Conservation (phyloP, 2,113 vertebrate species). For the Datnioides undecimradiatus region DNA sequence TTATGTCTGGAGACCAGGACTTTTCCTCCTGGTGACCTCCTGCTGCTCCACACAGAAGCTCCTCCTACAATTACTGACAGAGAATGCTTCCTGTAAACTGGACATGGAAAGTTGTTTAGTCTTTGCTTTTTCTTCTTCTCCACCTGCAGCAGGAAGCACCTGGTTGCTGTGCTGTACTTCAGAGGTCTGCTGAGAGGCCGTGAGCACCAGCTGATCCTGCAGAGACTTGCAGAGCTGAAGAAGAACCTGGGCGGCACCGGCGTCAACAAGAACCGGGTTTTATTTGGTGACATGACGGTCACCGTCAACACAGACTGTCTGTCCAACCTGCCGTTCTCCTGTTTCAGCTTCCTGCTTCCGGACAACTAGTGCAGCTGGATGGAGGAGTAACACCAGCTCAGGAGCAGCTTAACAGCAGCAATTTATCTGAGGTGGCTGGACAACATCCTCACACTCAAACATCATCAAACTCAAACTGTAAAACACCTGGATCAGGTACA, state of each 20-base stretch:
- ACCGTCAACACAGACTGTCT: constrained; percentile 64
- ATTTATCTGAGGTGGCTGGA: background rate
- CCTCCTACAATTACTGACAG: background rate
- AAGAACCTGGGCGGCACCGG: rapidly evolving
- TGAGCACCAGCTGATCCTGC: constrained; percentile 74
- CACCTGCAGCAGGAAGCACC: constrained; percentile 77
- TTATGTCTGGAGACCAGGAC: background rate
- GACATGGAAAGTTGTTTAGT: background rate
- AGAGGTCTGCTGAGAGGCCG: constrained; percentile 72
- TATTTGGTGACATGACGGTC: constrained; percentile 78
- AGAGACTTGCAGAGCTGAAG: constrained; percentile 61
- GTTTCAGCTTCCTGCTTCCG: constrained; percentile 35
- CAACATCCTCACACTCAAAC: background rate
- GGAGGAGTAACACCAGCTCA: background rate
- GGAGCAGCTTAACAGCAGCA: no score
- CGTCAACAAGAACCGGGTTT: background rate
- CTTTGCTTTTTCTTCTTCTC: background rate
- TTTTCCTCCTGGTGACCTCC: background rate
- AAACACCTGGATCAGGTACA: background rate
- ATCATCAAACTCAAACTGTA: background rate
- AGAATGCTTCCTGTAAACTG: background rate
- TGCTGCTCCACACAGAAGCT: background rate
- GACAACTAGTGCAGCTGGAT: constrained; percentile 5
- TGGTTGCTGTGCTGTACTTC: constrained; percentile 80
- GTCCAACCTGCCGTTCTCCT: constrained; percentile 62